These are phyloP conservation scores for Danaus chrysippus DNA, from an alignment of 2,888 invertebrate species.

Conservation along the genomic window DNA sequence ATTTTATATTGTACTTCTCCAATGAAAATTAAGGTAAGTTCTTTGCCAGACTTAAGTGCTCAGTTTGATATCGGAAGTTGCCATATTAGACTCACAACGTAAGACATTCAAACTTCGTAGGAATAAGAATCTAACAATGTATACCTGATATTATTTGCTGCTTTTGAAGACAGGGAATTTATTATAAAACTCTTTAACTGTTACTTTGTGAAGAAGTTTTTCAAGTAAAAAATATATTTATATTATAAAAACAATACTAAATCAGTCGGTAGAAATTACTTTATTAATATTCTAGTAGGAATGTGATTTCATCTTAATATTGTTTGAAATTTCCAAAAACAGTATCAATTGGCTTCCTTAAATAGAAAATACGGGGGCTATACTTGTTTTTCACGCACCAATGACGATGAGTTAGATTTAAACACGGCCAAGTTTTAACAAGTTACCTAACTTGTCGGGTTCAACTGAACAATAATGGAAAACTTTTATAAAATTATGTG, in stretches of 20 bases:
- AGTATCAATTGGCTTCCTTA: not conserved
- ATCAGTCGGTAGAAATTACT: too few species aligned
- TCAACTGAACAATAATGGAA: slow-evolving; percentile 29
- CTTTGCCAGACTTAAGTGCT: slow-evolving; percentile 22
- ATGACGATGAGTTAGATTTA: slow-evolving; percentile 23
- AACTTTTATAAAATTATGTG: slow-evolving; percentile 33
- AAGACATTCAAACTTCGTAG: slow-evolving; percentile 21
- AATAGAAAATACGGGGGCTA: not conserved
- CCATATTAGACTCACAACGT: slow-evolving; percentile 17
- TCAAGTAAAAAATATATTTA: too few species aligned
- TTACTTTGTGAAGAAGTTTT: not conserved
- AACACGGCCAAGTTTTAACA: slow-evolving; percentile 31
- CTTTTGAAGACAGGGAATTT: not conserved
- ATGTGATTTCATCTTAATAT: too few species aligned
- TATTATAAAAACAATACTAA: too few species aligned
- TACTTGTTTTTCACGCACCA: slow-evolving; percentile 2
- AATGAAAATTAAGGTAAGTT: slow-evolving; percentile 27
- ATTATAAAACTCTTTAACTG: not conserved
- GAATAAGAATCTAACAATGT: slow-evolving; percentile 15
- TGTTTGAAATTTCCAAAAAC: not conserved
- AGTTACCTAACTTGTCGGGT: slow-evolving; percentile 27
- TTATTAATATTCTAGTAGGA: too few species aligned
- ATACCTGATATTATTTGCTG: slow-evolving; percentile 1
- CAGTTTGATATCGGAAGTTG: slow-evolving; percentile 26
- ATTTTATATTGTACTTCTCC: slow-evolving; percentile 24